Evolutionary conservation across 2,113 vertebrate species (phyloP), one percentile per base, ranked within the genome.

Genomic region (Loxodonta africana): DNA sequence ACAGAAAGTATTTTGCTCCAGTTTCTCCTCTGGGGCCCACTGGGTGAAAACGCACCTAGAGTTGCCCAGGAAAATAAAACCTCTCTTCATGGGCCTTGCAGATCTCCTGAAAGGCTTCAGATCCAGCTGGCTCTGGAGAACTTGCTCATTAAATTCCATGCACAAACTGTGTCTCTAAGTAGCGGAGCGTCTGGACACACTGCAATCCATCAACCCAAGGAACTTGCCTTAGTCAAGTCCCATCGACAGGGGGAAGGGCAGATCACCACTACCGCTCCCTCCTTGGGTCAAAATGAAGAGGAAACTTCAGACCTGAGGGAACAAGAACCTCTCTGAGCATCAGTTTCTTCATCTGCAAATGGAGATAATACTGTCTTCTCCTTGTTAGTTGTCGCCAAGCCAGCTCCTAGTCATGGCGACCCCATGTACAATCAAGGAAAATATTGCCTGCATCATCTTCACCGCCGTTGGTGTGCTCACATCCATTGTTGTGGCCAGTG

Each of bases 21-120:
- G 28, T 89, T 71, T 93, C 88, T 84, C 77, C 28, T 41, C 57
- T 62, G 87, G 69, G 65, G 78, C 57, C 48, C n/a, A 37, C 41
- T 90, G 86, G 71, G 37, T 94, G 48, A 95, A 97, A 95, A 88
- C 10, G 69, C 57, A 41, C 84, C 93, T 78, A 33, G 9, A 85
- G 21, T 48, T 73, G 21, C 51, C 71, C 88, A 83, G 87, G 82
- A 90, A 95, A 95, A 87, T 81, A 67, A 93, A 96, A 91, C 51
- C 62, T 93, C 53, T 53, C 74, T 94, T 88, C 88, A 80, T 1
- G 28, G 57, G 23, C 51, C 67, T 23, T 91, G 74, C 86, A 80
- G 83, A 46, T 76, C 69, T 88, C 84, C 44, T 8, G 63, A 77
- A 82, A 77, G 51, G 51, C 8, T 88, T 71, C 15, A 30, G 77